These are phyloP conservation scores for Lasioglossum malachurum DNA, from an alignment of 2,888 invertebrate genomes.

Conservation along the genomic window DNA sequence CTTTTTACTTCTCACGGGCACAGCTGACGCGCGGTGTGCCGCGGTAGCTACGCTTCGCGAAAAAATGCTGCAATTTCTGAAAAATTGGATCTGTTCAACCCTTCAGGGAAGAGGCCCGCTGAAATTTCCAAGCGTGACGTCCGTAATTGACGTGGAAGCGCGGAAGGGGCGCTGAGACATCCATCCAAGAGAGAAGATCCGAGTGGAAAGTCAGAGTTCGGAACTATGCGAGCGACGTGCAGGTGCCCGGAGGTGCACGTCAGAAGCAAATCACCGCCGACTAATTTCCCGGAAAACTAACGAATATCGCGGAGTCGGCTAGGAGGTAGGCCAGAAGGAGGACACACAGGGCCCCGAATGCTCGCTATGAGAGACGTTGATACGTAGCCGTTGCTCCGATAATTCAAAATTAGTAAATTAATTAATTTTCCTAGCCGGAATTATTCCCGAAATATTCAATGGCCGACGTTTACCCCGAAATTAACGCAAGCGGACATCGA, in stretches of 20 bases:
- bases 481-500: slow-evolving; percentile 6
- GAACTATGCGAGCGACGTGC: slow-evolving; percentile 81
- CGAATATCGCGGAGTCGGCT: slow-evolving; percentile 63
- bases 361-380: slow-evolving; percentile 49
- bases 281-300: slow-evolving; percentile 83
- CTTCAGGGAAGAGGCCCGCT: slow-evolving; percentile 33
- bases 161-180: slow-evolving; percentile 75
- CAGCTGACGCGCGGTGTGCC: not conserved
- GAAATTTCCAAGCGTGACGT: slow-evolving; percentile 62
- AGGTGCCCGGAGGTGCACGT: slow-evolving; percentile 80
- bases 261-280: slow-evolving; percentile 83
- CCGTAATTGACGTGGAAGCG: slow-evolving; percentile 78
- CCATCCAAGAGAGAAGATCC: slow-evolving; percentile 69
- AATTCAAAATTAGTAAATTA: slow-evolving; percentile 66
- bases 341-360: slow-evolving; percentile 40
- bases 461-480: not conserved
- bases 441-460: slow-evolving; percentile 40
- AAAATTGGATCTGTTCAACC: slow-evolving; percentile 32
- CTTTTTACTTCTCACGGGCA: not conserved
- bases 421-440: slow-evolving; percentile 49
- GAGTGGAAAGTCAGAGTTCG: slow-evolving; percentile 76
- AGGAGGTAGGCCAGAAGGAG: slow-evolving; percentile 21
- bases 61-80: slow-evolving; percentile 9
- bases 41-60: not conserved
- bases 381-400: slow-evolving; percentile 53